Evolutionary conservation across 2,888 invertebrate species (phyloP).

Genomic region (Dynastes maya): DNA sequence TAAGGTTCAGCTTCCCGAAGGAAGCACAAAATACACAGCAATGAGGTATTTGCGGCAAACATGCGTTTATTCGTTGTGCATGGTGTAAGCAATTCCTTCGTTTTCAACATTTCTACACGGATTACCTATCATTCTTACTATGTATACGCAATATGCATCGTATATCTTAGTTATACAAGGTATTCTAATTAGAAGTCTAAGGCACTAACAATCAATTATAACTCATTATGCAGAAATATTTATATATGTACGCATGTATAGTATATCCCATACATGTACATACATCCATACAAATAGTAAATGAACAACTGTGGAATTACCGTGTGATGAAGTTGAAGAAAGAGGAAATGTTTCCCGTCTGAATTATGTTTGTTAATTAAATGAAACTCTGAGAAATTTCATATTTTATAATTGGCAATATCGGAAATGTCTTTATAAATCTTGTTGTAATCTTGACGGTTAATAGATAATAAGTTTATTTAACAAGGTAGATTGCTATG

Average conservation of each 20-base stretch:
- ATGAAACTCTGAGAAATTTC: not conserved
- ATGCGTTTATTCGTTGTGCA: too few relatives aligned
- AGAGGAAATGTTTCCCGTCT: not conserved
- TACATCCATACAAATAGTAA: not conserved
- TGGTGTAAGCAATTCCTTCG: too few relatives aligned
- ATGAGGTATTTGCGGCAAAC: too few relatives aligned
- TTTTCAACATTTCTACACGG: too few relatives aligned
- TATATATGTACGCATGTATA: not conserved
- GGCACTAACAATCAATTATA: not conserved
- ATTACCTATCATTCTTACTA: too few relatives aligned
- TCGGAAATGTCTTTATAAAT: conserved; percentile 1
- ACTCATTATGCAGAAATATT: not conserved
- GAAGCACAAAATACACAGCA: too few relatives aligned
- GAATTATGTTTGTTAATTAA: conserved; percentile 5
- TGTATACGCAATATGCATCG: too few relatives aligned
- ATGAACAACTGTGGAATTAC: not conserved
- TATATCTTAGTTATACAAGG: not conserved
- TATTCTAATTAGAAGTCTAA: not conserved
- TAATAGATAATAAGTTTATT: not conserved
- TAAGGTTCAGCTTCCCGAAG: too few relatives aligned
- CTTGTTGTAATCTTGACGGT: not conserved
- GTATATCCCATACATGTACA: not conserved
- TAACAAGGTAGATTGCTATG: not conserved
- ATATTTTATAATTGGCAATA: conserved; percentile 3
- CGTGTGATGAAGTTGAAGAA: not conserved